Conservation (phyloP, 2,888 invertebrate species). For the Imbricaverruca yamaguchii region DNA sequence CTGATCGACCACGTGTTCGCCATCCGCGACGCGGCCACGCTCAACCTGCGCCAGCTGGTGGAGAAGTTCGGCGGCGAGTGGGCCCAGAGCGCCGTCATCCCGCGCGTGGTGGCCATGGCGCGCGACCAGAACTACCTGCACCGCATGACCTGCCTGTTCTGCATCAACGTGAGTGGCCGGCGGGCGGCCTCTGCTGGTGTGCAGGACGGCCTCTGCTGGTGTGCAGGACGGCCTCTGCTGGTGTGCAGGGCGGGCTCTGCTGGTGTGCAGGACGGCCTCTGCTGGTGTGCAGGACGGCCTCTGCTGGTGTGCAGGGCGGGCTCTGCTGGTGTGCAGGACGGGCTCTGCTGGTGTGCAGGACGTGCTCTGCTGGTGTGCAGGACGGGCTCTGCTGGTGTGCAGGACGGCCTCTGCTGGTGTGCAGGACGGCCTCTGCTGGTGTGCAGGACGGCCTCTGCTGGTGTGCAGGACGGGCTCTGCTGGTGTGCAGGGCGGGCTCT, state of each 20-base stretch:
- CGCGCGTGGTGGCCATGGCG: constrained; percentile 68
- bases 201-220: neutral
- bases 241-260: neutral
- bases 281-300: neutral
- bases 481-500: neutral
- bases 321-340: neutral
- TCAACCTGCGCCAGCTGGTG: constrained; percentile 90
- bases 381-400: too few species aligned
- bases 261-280: neutral
- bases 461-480: neutral
- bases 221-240: neutral
- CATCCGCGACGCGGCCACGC: constrained; percentile 95
- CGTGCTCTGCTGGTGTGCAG: neutral
- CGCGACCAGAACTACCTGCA: constrained; percentile 92
- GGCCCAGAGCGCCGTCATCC: constrained; percentile 95
- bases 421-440: neutral
- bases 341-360: too few species aligned
- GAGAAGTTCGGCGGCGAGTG: constrained; percentile 97
- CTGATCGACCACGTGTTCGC: constrained; percentile 97
- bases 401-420: neutral
- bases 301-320: too few species aligned
- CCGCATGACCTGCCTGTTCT: constrained; percentile 95
- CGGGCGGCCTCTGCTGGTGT: neutral
- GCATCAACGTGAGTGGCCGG: constrained; percentile 67
- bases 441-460: neutral